A percentile compares a stretch with the other conserved stretches of the same genome.
phyloP scores from a whole-genome alignment of 2,888 invertebrate genomes.

The Hermaeophaga mercurialis region DNA sequence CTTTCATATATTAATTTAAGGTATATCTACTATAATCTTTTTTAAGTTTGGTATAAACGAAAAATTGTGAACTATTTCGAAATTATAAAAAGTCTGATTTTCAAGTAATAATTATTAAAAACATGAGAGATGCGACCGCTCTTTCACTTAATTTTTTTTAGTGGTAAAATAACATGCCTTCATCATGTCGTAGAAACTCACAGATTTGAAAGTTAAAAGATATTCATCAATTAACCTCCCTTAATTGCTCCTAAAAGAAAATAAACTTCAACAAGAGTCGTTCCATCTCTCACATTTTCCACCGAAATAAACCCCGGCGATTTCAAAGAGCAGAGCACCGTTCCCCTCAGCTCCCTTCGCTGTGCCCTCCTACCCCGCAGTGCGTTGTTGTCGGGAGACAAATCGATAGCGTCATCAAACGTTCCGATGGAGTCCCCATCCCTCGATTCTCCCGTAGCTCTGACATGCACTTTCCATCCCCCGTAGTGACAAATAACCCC shows the following conservation, averaged over 20 bases:
- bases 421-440: conserved; percentile 19
- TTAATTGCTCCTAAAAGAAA: conserved; percentile 6
- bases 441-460: conserved; percentile 2
- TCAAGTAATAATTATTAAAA: too few relatives aligned
- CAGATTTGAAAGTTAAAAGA: neutral
- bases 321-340: conserved; percentile 18
- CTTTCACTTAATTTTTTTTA: too few relatives aligned
- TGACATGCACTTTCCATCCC: conserved; percentile 16
- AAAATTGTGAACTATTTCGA: too few relatives aligned
- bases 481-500: conserved; percentile 31
- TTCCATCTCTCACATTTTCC: conserved; percentile 9
- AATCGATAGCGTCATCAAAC: conserved; percentile 34
- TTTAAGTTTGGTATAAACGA: too few relatives aligned
- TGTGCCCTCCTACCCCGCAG: neutral
- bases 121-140: too few relatives aligned
- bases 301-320: conserved; percentile 15
- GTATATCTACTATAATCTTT: too few relatives aligned
- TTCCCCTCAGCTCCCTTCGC: conserved; percentile 3
- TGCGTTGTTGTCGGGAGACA: conserved; percentile 9
- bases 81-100: too few relatives aligned
- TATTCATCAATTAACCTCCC: conserved; percentile 3
- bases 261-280: conserved; percentile 10
- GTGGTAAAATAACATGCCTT: too few relatives aligned
- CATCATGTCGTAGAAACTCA: too few relatives aligned
- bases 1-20: too few relatives aligned